Evolutionary conservation across 1,140 invertebrate species (phyloP), one percentile per base, ranked within the genome.

Genomic region (Lepidostoma basale): DNA sequence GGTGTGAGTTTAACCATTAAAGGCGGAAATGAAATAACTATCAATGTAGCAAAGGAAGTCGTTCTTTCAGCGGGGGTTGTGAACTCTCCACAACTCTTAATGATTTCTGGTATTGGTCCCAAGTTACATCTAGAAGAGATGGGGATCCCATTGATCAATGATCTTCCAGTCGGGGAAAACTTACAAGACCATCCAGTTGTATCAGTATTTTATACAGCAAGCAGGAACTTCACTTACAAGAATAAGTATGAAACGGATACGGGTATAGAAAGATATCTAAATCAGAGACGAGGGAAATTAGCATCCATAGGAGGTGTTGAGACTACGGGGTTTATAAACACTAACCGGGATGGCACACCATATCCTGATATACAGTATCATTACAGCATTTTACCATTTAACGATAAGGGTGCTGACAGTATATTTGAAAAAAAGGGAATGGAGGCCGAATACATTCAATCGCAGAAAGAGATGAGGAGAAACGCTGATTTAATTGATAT

Each of bases 41-140:
- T 92, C 0, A 79, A 85, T 25, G 91, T 91, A 0, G 84, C 83
- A 44, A 89, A 91, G 75, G 92, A 94, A 78, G 87, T 94, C 0
- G 89, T 94, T 25, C 69, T 95, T 4, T 91, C 91, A 1, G 91
- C 92, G 0, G 93, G 93, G 0, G 86, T 90, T 0, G 90, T 95
- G 4, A 93, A 92, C 60, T 88, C 87, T 16, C 90, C 93, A 0
- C 92, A 94, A 72, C 76, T 97, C 26, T 77, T 97, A 52, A 94
- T 96, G 93, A 75, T 96, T 0, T 95, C 93, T 0, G 95, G 95
- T 0, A 85, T 96, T 42, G 95, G 94, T 0, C 94, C 93, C 0
- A 84, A 83, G 25, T 83, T 89, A 4, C 92, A 96, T 70, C 81
- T 97, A 8, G 77, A 83, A 45, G 79, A 89, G 33, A 78, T 91